These are phyloP conservation scores for Ophion ventricosus DNA, from an alignment of 2,888 invertebrate genomes.

Conservation along the genomic window DNA sequence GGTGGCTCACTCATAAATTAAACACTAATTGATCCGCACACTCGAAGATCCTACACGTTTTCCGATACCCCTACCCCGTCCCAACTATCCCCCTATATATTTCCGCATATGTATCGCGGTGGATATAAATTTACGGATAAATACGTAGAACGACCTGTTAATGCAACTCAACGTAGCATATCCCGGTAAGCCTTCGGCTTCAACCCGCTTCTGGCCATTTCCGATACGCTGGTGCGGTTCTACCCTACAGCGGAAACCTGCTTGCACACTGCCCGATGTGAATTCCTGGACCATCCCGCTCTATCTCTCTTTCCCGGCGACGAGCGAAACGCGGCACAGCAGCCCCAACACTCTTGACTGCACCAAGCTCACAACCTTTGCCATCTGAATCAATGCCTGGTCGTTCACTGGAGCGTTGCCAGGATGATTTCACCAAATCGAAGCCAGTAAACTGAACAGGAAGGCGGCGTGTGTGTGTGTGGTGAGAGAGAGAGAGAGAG, in stretches of 20 bases:
- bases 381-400: slow-evolving; percentile 80
- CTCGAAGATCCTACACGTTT: slow-evolving; percentile 52
- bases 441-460: slow-evolving; percentile 64
- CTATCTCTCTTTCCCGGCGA: slow-evolving; percentile 20
- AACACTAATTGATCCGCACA: slow-evolving; percentile 77
- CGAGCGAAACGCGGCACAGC: slow-evolving; percentile 40
- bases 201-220: slow-evolving; percentile 23
- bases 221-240: slow-evolving; percentile 64
- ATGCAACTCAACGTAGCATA: slow-evolving; percentile 68
- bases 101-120: slow-evolving; percentile 64
- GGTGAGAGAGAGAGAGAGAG: slow-evolving; percentile 23
- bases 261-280: slow-evolving; percentile 54
- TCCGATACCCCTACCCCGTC: slow-evolving; percentile 48
- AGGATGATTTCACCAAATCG: slow-evolving; percentile 76
- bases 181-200: slow-evolving; percentile 30
- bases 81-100: slow-evolving; percentile 66
- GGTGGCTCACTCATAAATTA: slow-evolving; percentile 73
- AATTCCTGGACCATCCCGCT: slow-evolving; percentile 50
- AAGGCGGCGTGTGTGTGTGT: slow-evolving; percentile 12
- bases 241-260: slow-evolving; percentile 49
- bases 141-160: slow-evolving; percentile 78
- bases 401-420: slow-evolving; percentile 80
- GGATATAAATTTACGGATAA: slow-evolving; percentile 80
- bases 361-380: slow-evolving; percentile 68
- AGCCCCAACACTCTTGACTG: slow-evolving; percentile 55